Percentiles rank a stretch among this genome's conserved stretches.
These are phyloP conservation scores for Ascaphus truei DNA, from an alignment of 2,113 vertebrate species.

Conservation along the genomic window DNA sequence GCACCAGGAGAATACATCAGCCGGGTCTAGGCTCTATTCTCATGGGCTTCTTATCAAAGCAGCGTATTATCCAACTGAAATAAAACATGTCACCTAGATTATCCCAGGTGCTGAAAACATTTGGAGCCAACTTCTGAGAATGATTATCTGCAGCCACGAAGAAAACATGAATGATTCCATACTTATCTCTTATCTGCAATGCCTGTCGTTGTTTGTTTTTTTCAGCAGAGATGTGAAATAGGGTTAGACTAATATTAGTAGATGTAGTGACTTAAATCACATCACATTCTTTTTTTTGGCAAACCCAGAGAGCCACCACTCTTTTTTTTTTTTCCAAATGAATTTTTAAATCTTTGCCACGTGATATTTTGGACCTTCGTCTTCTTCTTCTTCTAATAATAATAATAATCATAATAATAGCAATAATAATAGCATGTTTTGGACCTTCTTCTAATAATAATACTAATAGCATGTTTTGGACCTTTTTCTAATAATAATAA, in stretches of 20 bases:
- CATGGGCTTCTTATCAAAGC: constrained; percentile 28
- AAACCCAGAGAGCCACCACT: no score
- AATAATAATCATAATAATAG: no score
- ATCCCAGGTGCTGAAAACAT: constrained; percentile 30
- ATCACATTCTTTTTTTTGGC: no score
- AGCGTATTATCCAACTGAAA: constrained; percentile 22
- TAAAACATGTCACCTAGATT: constrained; percentile 30
- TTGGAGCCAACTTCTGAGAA: constrained; percentile 28
- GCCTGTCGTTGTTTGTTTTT: not conserved
- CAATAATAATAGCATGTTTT: no score
- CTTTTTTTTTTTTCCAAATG: no score
- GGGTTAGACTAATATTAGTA: constrained; percentile 14
- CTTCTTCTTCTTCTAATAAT: no score
- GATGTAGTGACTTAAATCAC: no score
- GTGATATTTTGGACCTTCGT: no score
- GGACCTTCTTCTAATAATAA: no score
- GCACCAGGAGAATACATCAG: constrained; percentile 6
- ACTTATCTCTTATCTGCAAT: not conserved
- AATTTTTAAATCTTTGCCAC: no score
- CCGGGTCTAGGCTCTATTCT: constrained; percentile 9
- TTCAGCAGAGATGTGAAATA: constrained; percentile 7
- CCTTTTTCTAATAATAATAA: no score
- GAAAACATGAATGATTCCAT: constrained; percentile 5
- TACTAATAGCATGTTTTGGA: no score
- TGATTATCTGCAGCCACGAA: constrained; percentile 29